Conservation (phyloP, 2,797 vertebrate genomes). For the Hirundo rustica region DNA sequence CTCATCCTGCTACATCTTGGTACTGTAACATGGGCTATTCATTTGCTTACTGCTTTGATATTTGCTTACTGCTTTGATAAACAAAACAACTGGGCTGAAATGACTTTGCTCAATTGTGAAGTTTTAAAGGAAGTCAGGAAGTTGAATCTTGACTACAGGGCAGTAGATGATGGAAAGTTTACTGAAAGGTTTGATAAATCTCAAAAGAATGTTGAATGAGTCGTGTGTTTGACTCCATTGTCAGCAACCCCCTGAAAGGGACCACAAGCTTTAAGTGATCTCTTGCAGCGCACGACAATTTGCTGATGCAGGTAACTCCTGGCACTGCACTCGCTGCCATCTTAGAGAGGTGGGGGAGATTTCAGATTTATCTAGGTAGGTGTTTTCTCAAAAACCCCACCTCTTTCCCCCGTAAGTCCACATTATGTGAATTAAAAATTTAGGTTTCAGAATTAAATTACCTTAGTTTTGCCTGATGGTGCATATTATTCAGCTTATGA, state of each 20-base stretch:
- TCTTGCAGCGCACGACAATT: not conserved
- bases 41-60: not conserved
- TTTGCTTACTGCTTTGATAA: not conserved
- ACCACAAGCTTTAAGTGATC: not conserved
- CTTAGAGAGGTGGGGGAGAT: not conserved
- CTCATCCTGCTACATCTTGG: not conserved
- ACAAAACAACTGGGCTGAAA: not conserved
- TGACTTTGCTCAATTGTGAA: not conserved
- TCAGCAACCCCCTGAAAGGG: not conserved
- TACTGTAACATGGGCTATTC: not conserved
- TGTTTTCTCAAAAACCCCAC: not conserved
- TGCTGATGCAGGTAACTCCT: not conserved
- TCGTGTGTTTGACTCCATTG: not conserved
- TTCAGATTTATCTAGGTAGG: not conserved
- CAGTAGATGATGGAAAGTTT: not conserved
- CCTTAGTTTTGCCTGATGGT: not conserved
- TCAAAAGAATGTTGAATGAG: not conserved
- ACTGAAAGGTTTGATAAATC: not conserved
- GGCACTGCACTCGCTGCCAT: not conserved
- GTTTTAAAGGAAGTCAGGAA: not conserved
- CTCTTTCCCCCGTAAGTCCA: not conserved
- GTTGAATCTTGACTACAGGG: not conserved
- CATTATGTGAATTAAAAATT: not conserved
- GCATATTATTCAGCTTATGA: not conserved
- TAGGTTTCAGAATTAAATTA: not conserved